Evolutionary conservation across 2,113 vertebrate species (phyloP), one percentile per base, ranked within the genome.

Genomic region (Eurypyga helias): DNA sequence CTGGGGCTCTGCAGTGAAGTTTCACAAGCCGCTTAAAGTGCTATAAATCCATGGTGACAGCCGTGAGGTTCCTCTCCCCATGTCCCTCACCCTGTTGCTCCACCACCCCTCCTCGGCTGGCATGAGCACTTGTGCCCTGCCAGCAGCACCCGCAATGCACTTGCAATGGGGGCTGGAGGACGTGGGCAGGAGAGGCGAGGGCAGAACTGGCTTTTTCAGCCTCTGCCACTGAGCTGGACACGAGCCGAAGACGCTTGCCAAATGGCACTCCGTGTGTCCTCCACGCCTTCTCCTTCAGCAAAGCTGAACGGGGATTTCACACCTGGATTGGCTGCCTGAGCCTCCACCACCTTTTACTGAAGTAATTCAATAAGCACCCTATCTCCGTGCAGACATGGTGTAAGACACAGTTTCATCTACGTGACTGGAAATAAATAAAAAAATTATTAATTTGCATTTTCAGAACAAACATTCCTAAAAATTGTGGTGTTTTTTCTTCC

Each of bases 381-480:
- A 36, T 83, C 71, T 89, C 45, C 12, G 7, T 77, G 58, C 72
- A 86, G 43, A 83, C 45, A 33, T 11, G 34, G 77, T 83, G 78
- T 87, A 83, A 90, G 73, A 90, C 86, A 83, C 31, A 36, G 48
- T 87, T 52, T 26, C 55, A 85, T 89, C 73, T 79, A 77, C 3
- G 2, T 70, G 71, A 78, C 31, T 58, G 24, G 57, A 77, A 97
- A 96, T 64, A 89, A 95, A 94, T 45, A 20, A 46, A 87, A 88
- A 90, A 75, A 86, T 41, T 76, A 94, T 62, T 92, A 90, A 93
- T 96, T 91, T 87, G 92, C 96, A 83, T 97, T 95, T 91, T 90
- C 82, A 91, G 97, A 97, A 97, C 83, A 97, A 97, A 95, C 82
- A 95, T 91, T 96, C 97, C 94, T 96, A 96, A 97, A 97, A 97